phyloP scores from a whole-genome alignment of 2,888 invertebrate genomes.

The Tenthredo scrophulariae region DNA sequence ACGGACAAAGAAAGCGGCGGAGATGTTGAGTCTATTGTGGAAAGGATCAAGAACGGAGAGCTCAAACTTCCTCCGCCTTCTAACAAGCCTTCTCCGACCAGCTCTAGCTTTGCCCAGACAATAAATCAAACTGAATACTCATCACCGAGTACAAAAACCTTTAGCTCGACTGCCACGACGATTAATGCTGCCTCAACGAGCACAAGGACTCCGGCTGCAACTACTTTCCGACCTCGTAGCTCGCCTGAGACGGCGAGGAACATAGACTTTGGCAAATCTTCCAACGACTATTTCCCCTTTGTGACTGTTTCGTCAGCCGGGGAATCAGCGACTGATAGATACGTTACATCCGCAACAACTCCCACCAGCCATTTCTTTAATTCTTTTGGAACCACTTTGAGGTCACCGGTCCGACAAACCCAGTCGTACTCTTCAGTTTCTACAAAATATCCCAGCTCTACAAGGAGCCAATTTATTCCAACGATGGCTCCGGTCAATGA shows the following conservation, averaged over 20 bases:
- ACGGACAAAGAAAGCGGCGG: slow-evolving; percentile 83
- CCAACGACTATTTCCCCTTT: slow-evolving; percentile 62
- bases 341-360: slow-evolving; percentile 75
- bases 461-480: slow-evolving; percentile 67
- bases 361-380: slow-evolving; percentile 72
- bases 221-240: slow-evolving; percentile 52
- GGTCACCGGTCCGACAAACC: slow-evolving; percentile 52
- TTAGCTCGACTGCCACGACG: slow-evolving; percentile 45
- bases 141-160: slow-evolving; percentile 57
- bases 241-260: slow-evolving; percentile 19
- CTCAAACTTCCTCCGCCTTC: slow-evolving; percentile 87
- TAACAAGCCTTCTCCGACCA: slow-evolving; percentile 72
- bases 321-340: slow-evolving; percentile 72
- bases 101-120: slow-evolving; percentile 55
- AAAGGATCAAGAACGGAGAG: slow-evolving; percentile 90
- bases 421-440: slow-evolving; percentile 16
- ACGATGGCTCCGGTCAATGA: slow-evolving; percentile 69
- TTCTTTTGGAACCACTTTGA: slow-evolving; percentile 61
- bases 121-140: slow-evolving; percentile 60
- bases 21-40: slow-evolving; percentile 90
- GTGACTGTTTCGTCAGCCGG: slow-evolving; percentile 74
- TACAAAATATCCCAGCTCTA: slow-evolving; percentile 54
- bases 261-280: slow-evolving; percentile 31
- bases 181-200: slow-evolving; percentile 77
- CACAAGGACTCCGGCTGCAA: slow-evolving; percentile 76